These are phyloP conservation scores for Hemiscyllium ocellatum DNA, from an alignment of 2,113 vertebrate genomes.

Conservation along the genomic window DNA sequence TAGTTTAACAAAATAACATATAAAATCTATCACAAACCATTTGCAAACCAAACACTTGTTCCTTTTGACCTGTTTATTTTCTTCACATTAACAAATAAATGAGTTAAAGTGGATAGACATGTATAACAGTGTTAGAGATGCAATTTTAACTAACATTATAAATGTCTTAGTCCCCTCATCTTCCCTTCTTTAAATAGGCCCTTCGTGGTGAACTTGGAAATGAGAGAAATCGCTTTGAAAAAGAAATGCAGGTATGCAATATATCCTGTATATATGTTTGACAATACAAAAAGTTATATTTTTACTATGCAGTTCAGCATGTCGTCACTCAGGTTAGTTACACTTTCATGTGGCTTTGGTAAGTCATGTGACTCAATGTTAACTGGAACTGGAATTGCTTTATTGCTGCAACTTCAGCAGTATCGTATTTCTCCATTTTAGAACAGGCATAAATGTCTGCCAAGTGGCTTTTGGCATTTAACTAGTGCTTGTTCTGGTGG, in stretches of 20 bases:
- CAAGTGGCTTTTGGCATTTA: neutral
- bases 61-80: too few relatives aligned
- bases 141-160: neutral
- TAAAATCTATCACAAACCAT: too few relatives aligned
- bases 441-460: neutral
- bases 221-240: constrained; percentile 57
- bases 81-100: neutral
- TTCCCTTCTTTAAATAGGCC: constrained; percentile 45
- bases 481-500: neutral
- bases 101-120: neutral
- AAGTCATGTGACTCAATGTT: neutral
- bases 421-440: neutral
- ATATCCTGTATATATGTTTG: neutral
- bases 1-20: too few relatives aligned
- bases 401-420: neutral
- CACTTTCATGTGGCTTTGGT: neutral
- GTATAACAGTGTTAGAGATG: neutral
- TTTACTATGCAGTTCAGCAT: neutral
- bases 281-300: neutral
- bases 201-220: constrained; percentile 53
- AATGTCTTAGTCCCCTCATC: neutral
- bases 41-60: neutral
- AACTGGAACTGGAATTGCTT: neutral
- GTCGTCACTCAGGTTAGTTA: neutral
- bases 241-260: constrained; percentile 61